Conservation (phyloP, 35 echinoderm and acorn worm genomes). For the Ophiothrix spiculata region DNA sequence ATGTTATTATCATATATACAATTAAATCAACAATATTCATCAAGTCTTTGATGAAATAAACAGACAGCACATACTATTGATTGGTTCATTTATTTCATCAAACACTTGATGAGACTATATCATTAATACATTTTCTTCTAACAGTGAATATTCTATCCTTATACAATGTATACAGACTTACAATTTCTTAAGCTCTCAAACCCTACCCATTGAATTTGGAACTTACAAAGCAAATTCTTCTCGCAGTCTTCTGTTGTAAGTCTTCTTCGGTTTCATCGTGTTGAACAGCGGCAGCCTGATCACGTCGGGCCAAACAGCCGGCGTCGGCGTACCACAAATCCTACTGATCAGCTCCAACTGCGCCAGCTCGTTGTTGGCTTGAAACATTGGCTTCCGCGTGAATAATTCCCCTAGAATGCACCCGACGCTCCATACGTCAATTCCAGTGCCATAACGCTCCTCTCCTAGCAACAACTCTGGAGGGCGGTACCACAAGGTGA, state of each 20-base stretch:
- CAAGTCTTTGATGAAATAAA: no score
- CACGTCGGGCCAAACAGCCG: slow-evolving; percentile 95
- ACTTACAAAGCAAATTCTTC: slow-evolving; percentile 97
- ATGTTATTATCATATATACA: no score
- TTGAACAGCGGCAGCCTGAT: slow-evolving; percentile 84
- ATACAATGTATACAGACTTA: no score
- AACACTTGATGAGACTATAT: no score
- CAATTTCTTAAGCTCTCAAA: no score
- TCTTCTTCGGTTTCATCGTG: slow-evolving; percentile 98
- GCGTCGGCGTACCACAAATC: slow-evolving; percentile 87
- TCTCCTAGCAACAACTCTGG: slow-evolving; percentile 92
- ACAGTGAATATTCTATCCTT: no score
- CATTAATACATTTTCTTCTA: no score
- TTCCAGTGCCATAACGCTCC: slow-evolving; percentile 91
- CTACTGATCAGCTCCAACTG: slow-evolving; percentile 94
- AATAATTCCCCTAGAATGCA: slow-evolving; percentile 96
- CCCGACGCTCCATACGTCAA: slow-evolving; percentile 96
- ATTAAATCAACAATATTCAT: no score
- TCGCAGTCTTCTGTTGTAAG: slow-evolving; percentile 73
- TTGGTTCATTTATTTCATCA: no score
- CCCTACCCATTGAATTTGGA: no score
- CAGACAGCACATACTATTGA: no score
- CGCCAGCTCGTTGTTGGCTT: slow-evolving; percentile 86
- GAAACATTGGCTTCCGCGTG: slow-evolving; percentile 91
- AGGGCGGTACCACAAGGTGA: slow-evolving; percentile 99